phyloP scores from a whole-genome alignment of 1,140 invertebrate species.

The Amyelois transitella region DNA sequence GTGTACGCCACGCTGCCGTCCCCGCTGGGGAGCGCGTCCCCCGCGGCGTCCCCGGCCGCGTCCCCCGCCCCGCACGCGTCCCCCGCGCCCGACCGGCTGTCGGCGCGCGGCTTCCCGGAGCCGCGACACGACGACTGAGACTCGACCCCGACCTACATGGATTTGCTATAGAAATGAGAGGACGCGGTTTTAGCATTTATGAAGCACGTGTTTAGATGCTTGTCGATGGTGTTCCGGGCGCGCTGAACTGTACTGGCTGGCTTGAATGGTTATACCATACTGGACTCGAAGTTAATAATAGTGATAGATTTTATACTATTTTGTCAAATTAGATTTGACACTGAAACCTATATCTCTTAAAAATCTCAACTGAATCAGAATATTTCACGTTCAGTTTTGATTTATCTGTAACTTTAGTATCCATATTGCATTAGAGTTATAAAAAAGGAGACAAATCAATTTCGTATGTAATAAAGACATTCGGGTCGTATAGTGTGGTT shows the following conservation, averaged over 20 bases:
- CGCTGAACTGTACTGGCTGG: background rate
- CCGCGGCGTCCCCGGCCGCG: conserved; percentile 42
- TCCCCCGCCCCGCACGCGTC: conserved; percentile 38
- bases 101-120: conserved; percentile 46
- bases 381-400: no score
- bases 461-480: no score
- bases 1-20: conserved; percentile 69
- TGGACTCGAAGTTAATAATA: background rate
- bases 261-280: background rate
- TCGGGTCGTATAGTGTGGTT: background rate
- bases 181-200: conserved; percentile 4
- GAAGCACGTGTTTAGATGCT: conserved; percentile 1
- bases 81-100: conserved; percentile 40
- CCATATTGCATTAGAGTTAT: no score
- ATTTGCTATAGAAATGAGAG: background rate
- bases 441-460: no score
- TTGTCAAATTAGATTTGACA: no score
- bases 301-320: no score
- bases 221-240: background rate
- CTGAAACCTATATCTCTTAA: no score
- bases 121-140: conserved; percentile 54
- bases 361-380: no score
- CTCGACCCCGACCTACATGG: conserved; percentile 5
- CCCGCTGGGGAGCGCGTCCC: conserved; percentile 48
- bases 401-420: no score